phyloP scores from a whole-genome alignment of 2,113 vertebrate species.

The Conger conger region DNA sequence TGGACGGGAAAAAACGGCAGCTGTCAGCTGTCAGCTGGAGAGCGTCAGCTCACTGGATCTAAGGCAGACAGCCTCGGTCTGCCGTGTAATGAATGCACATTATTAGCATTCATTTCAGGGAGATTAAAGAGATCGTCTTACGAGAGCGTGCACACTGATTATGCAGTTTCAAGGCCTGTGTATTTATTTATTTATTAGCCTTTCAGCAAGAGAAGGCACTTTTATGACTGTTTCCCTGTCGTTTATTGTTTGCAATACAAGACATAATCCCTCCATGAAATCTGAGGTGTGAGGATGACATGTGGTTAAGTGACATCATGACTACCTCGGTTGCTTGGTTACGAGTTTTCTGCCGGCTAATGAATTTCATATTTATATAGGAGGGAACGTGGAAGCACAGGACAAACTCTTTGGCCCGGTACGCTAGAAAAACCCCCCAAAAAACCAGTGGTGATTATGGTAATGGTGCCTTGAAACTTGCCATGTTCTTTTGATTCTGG shows the following conservation, averaged over 20 bases:
- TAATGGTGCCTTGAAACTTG: not conserved
- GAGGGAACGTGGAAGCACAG: not conserved
- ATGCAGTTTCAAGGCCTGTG: not conserved
- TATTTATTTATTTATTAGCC: not conserved
- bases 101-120: not conserved
- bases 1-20: slow-evolving; percentile 10
- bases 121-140: slow-evolving; percentile 23
- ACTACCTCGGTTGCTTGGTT: not conserved
- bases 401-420: not conserved
- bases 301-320: not conserved
- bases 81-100: slow-evolving; percentile 21
- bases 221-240: slow-evolving; percentile 4
- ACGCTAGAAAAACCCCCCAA: no score
- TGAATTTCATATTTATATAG: not conserved
- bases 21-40: slow-evolving; percentile 33
- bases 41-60: not conserved
- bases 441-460: not conserved
- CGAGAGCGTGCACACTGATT: not conserved
- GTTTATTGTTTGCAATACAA: not conserved
- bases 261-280: not conserved
- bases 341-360: not conserved
- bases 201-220: not conserved
- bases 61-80: not conserved
- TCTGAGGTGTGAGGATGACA: not conserved
- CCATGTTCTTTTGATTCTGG: not conserved